Evolutionary conservation across 2,888 invertebrate species (phyloP).

Genomic region (Heliconius cydno): DNA sequence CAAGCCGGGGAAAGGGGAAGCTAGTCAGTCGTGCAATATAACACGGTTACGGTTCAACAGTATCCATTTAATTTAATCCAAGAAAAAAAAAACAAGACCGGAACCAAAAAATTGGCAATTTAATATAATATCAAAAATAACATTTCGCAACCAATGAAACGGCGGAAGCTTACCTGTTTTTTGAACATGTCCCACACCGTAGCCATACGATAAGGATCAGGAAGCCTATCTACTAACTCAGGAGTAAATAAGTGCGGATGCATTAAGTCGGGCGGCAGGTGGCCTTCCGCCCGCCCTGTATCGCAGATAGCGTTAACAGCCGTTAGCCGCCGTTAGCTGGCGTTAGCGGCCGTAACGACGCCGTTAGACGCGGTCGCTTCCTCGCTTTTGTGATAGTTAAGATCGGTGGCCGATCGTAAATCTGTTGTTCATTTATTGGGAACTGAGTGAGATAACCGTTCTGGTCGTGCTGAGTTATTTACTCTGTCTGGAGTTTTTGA

Average conservation of each 20-base stretch:
- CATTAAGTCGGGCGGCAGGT: slow-evolving; percentile 79
- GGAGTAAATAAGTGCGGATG: slow-evolving; percentile 81
- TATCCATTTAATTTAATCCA: background rate
- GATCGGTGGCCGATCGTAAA: slow-evolving; percentile 54
- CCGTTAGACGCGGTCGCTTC: slow-evolving; percentile 79
- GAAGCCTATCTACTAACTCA: slow-evolving; percentile 73
- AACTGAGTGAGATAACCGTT: slow-evolving; percentile 32
- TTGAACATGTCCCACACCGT: slow-evolving; percentile 35
- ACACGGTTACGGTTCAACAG: background rate
- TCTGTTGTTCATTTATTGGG: slow-evolving; percentile 48
- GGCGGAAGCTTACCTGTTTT: slow-evolving; percentile 48
- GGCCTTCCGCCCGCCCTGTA: slow-evolving; percentile 73
- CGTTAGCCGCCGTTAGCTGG: slow-evolving; percentile 74
- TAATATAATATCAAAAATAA: slow-evolving; percentile 46
- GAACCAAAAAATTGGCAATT: slow-evolving; percentile 11
- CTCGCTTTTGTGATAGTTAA: slow-evolving; percentile 67
- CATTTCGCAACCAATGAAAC: slow-evolving; percentile 36
- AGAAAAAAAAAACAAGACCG: slow-evolving; percentile 4
- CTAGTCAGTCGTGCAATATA: too few species aligned
- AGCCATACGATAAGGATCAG: slow-evolving; percentile 64
- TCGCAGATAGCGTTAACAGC: slow-evolving; percentile 75
- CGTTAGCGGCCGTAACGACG: slow-evolving; percentile 78
- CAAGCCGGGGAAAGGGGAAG: background rate
- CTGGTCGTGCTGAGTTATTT: slow-evolving; percentile 15
- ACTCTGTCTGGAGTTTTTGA: background rate